Conservation (phyloP, 2,113 vertebrate genomes). For the Cephalopterus ornatus region DNA sequence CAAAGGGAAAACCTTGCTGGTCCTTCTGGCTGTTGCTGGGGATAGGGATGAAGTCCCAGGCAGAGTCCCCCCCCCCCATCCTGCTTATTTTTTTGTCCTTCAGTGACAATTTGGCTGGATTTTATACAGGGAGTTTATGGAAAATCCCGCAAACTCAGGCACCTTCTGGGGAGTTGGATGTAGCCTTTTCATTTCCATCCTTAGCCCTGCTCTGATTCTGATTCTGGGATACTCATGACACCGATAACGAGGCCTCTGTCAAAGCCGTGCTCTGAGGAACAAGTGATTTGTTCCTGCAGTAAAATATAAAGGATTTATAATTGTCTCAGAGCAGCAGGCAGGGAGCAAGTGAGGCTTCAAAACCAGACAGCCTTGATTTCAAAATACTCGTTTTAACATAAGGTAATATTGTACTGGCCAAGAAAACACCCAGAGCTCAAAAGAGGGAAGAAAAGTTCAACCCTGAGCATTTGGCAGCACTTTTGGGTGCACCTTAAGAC, state of each 20-base stretch:
- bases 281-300: background rate
- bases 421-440: background rate
- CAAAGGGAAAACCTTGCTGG: background rate
- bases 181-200: background rate
- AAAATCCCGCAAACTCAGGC: background rate
- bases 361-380: background rate
- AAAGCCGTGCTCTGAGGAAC: background rate
- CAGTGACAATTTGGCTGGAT: rapidly evolving
- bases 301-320: background rate
- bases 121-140: background rate
- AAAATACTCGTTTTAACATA: rapidly evolving
- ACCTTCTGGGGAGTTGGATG: background rate
- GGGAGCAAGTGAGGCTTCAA: background rate
- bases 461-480: rapidly evolving
- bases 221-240: background rate
- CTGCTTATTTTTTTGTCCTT: rapidly evolving
- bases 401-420: background rate
- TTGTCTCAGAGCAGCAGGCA: background rate
- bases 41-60: background rate
- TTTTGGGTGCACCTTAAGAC: background rate
- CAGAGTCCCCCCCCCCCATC: too few relatives aligned
- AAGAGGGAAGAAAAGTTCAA: background rate
- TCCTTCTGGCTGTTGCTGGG: background rate
- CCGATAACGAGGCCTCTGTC: background rate
- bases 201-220: rapidly evolving